Base-by-base conservation (phyloP, 2,888 invertebrate species). In the Cosmopolites sordidus region DNA sequence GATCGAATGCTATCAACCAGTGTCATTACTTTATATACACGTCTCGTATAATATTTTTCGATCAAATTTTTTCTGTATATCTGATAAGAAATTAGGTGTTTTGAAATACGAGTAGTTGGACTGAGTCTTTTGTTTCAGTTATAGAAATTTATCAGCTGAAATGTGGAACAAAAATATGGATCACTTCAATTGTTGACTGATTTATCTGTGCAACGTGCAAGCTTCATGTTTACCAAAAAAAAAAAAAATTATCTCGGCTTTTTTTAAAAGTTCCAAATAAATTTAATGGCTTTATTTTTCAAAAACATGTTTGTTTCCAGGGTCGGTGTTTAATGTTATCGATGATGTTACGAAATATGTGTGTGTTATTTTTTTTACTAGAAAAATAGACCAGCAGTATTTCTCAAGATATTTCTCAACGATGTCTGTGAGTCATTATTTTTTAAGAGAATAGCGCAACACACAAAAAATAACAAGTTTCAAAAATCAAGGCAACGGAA, bases 371-470 rank as follows among this genome's bases (percentile, higher is more conserved):
- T 54, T 54, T 54, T 54, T 46, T 46, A 42, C 37, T 46, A 40
- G 48, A 54, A 49, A 43, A 54, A 33, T 33, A 33, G 33, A 33
- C 33, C 33, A 46, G 38, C 45, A 22, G 17, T 49, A 38, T 46
- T 33, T 33, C 33, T n/a, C 33, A 50, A 52, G 15, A 47, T 43
- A 18, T 53, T 53, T 48, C 48, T 29, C 44, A 48, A 53, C 45
- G n/a, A 29, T 11, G 39, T 43, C 22, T 54, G 22, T 55, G 55
- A 50, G 39, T 55, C 55, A 55, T 51, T 47, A 45, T 22, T 47
- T 47, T 47, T 47, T 47, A 47, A 42, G 51, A 55, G 33, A 54
- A 46, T 46, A 49, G 43, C 22, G 8, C 3, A 22, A 22, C 22
- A 22, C 22, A 22, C 22, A 22, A 48, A 29, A 51, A 54, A 54